A percentile compares a stretch with the other conserved stretches of the same genome.
These are phyloP conservation scores for Diadophis punctatus DNA, from an alignment of 2,113 vertebrate genomes.

Conservation along the genomic window DNA sequence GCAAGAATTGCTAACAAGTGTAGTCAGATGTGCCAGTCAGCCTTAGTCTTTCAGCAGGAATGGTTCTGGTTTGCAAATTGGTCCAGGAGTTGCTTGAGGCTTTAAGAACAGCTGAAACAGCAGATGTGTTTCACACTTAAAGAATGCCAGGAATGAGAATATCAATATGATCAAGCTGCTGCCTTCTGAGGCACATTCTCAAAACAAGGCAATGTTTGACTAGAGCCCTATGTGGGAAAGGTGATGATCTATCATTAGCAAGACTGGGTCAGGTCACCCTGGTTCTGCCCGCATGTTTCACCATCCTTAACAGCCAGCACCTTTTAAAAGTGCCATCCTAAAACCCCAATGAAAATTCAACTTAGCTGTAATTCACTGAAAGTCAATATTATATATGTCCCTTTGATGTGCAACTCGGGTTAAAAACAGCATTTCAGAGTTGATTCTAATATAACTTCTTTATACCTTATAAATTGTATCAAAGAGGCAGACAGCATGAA, in stretches of 20 bases:
- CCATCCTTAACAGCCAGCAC: not conserved
- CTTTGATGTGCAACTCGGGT: constrained; percentile 32
- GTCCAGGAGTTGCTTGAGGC: constrained; percentile 46
- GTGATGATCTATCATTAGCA: constrained; percentile 36
- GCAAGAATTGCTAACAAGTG: constrained; percentile 33
- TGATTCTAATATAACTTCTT: constrained; percentile 49
- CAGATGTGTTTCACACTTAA: constrained; percentile 58
- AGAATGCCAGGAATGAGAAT: constrained; percentile 45
- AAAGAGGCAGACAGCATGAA: constrained; percentile 26
- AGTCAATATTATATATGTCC: constrained; percentile 22
- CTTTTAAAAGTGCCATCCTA: constrained; percentile 20
- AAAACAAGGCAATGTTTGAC: constrained; percentile 12
- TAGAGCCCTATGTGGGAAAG: constrained; percentile 33
- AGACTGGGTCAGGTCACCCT: constrained; percentile 7
- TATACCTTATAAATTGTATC: constrained; percentile 40
- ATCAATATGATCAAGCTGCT: not conserved
- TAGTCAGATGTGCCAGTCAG: constrained; percentile 53
- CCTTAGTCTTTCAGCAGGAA: constrained; percentile 42
- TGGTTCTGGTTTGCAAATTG: constrained; percentile 51
- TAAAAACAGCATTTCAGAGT: constrained; percentile 50
- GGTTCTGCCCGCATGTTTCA: constrained; percentile 12
- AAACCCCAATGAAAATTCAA: constrained; percentile 35
- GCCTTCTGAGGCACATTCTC: constrained; percentile 12
- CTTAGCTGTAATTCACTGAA: constrained; percentile 17
- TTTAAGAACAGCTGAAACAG: constrained; percentile 57